Evolutionary conservation across 2,797 vertebrate species (phyloP), one percentile per base, ranked within the genome.

Genomic region (Xenentodon cancila): DNA sequence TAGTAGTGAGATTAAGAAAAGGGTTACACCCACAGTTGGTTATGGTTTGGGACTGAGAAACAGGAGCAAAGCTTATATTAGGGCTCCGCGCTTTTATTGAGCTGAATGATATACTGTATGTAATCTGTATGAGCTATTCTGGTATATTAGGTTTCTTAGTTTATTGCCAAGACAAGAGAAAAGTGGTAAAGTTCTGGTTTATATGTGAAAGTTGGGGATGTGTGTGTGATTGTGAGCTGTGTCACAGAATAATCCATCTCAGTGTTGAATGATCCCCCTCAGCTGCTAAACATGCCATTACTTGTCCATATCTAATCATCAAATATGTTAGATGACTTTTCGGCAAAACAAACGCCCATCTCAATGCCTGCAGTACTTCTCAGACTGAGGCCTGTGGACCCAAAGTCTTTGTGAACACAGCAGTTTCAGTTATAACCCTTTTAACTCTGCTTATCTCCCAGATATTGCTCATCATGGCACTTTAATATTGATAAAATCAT

Each of bases 251-350:
- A 53, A 69, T 83, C 54, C 6, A 16, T 59, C 45, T 73, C 59
- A 30, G 45, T 70, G 50, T 58, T 15, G 44, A 64, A 62, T 68
- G 57, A 77, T 82, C 71, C 43, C 64, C 65, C 59, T 67, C 54
- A 64, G 48, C 53, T 64, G 47, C 65, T 56, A 55, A 75, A 79
- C 74, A 68, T 15, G 69, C 65, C 59, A 44, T 79, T 71, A 65
- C 68, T 73, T 74, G 71, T 68, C 68, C 59, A 61, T 62, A 77
- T 68, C 49, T 57, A 75, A 76, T 81, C 64, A 66, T 69, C 64
- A 74, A 50, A 71, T 80, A 57, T 62, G 49, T 71, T 40, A 30
- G 32, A 60, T 79, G 68, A 78, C 60, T 44, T 71, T 60, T 72
- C 15, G 40, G 70, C 11, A 46, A 70, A 64, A 68, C 30, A 56